Conservation (phyloP, 1,140 invertebrate species). For the Drosophila saltans region DNA sequence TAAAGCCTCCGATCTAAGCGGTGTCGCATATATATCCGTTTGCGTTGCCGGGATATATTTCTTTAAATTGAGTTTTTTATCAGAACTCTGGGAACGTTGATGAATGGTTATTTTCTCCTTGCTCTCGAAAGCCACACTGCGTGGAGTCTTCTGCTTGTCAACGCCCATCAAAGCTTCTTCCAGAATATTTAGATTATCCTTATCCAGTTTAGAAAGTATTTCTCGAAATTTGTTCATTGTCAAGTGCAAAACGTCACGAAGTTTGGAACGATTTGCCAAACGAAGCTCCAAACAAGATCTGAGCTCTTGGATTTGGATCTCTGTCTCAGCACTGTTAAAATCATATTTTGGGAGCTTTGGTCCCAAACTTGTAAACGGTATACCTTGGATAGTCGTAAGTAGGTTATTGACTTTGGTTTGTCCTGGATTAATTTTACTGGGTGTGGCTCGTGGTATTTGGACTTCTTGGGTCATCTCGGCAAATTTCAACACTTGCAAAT, state of each 20-base stretch:
- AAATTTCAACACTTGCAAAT: conserved; percentile 97
- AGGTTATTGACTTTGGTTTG: conserved; percentile 85
- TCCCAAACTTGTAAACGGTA: conserved; percentile 87
- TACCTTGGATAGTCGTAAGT: conserved; percentile 85
- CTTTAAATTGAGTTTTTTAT: too few species aligned
- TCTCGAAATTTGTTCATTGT: conserved; percentile 47
- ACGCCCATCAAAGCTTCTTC: too few species aligned
- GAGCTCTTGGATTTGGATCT: conserved; percentile 87
- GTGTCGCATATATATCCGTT: too few species aligned
- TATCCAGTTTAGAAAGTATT: background rate
- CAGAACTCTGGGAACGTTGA: background rate
- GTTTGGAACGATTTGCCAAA: conserved; percentile 86
- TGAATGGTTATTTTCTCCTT: background rate
- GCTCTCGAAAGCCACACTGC: background rate
- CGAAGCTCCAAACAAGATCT: conserved; percentile 89
- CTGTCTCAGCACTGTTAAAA: conserved; percentile 86
- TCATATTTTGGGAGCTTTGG: conserved; percentile 89
- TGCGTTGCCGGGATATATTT: too few species aligned
- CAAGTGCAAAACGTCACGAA: conserved; percentile 83
- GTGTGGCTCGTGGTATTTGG: conserved; percentile 89
- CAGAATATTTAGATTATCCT: background rate
- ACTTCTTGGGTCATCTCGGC: conserved; percentile 98
- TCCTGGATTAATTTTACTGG: conserved; percentile 86
- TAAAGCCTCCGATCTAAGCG: too few species aligned
- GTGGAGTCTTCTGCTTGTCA: too few species aligned